Conservation (phyloP, 2,888 invertebrate species). For the Tinea trinotella region DNA sequence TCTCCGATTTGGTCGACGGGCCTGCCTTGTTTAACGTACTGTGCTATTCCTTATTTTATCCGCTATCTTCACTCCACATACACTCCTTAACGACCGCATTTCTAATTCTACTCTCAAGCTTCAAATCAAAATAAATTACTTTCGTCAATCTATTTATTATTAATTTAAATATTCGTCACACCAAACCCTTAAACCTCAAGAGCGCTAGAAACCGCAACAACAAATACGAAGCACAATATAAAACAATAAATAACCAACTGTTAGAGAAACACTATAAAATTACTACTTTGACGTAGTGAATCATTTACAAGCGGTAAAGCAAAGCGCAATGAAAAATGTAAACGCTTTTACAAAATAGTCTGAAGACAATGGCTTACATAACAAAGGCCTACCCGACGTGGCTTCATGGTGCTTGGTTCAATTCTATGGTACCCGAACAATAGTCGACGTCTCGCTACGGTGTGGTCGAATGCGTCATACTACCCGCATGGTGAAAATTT, state of each 20-base stretch:
- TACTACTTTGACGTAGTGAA: neutral
- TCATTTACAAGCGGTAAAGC: neutral
- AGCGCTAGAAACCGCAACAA: no score
- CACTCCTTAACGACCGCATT: no score
- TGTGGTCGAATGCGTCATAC: conserved; percentile 55
- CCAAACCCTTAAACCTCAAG: neutral
- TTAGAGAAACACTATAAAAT: neutral
- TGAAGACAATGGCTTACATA: neutral
- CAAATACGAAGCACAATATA: neutral
- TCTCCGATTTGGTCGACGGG: no score
- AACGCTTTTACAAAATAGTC: conserved; percentile 11
- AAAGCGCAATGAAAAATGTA: conserved; percentile 3
- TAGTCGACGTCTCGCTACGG: conserved; percentile 35
- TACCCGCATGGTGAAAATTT: conserved; percentile 34
- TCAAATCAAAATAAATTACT: no score
- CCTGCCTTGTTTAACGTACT: no score
- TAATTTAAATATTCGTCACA: no score
- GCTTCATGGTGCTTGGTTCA: conserved; percentile 11
- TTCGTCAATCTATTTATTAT: no score
- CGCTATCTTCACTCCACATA: no score
- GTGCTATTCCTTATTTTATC: no score
- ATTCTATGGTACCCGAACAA: conserved; percentile 7
- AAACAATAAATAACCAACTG: neutral
- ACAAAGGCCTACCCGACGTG: conserved; percentile 16
- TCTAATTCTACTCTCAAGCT: no score